Percentiles rank a stretch among this genome's conserved stretches.
These are phyloP conservation scores for Nematolebias whitei DNA, from an alignment of 2,113 vertebrate species.

Conservation along the genomic window DNA sequence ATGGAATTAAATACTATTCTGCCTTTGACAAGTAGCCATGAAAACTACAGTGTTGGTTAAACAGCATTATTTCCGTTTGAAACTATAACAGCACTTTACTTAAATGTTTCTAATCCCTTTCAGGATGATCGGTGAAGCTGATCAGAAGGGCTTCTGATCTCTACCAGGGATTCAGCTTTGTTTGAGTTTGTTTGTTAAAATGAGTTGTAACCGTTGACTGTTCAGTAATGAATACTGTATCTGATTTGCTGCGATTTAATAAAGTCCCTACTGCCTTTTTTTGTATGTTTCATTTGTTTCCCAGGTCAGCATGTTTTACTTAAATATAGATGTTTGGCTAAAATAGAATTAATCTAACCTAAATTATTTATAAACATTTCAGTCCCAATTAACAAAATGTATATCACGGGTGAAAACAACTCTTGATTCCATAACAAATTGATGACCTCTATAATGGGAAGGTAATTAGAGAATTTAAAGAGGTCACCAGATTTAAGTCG, in stretches of 20 bases:
- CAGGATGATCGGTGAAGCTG: constrained; percentile 14
- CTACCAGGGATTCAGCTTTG: background rate
- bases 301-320: background rate
- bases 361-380: too few relatives aligned
- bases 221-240: constrained; percentile 40
- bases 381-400: too few relatives aligned
- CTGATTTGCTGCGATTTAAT: constrained; percentile 69
- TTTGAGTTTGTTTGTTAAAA: constrained; percentile 22
- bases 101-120: constrained; percentile 27
- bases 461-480: too few relatives aligned
- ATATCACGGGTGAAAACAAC: too few relatives aligned
- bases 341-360: background rate
- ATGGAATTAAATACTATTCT: constrained; percentile 32
- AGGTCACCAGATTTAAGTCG: too few relatives aligned
- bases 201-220: constrained; percentile 3
- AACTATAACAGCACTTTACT: constrained; percentile 66
- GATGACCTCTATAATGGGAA: too few relatives aligned
- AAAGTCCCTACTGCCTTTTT: constrained; percentile 60
- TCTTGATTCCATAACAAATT: too few relatives aligned
- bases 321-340: background rate
- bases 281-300: constrained; percentile 11
- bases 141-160: constrained; percentile 11
- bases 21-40: constrained; percentile 55
- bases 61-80: constrained; percentile 48
- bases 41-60: constrained; percentile 39